These are phyloP conservation scores for Acrocephalus kingi DNA, from an alignment of 2,113 vertebrate species.

Conservation along the genomic window DNA sequence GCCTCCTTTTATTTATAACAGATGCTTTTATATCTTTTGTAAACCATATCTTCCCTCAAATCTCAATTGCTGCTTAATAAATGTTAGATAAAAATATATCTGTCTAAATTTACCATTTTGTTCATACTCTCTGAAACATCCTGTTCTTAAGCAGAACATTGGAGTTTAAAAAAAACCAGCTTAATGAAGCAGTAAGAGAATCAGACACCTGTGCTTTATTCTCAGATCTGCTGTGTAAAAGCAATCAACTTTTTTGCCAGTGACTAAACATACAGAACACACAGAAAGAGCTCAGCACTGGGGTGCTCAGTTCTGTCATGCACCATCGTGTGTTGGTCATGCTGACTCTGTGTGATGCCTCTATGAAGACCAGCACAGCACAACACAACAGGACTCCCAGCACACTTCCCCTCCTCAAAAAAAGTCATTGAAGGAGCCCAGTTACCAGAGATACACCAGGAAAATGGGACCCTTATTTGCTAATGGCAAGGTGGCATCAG, in stretches of 20 bases:
- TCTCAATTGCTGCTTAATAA: constrained; percentile 2
- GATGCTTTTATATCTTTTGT: background rate
- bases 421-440: fast-evolving
- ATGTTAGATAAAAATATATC: constrained; percentile 37
- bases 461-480: background rate
- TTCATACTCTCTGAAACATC: background rate
- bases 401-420: background rate
- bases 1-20: background rate
- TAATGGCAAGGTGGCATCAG: fast-evolving
- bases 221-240: background rate
- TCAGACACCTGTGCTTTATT: background rate
- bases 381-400: background rate
- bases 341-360: background rate
- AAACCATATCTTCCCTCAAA: background rate
- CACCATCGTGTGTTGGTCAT: fast-evolving
- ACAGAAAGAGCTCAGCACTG: background rate
- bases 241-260: background rate
- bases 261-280: background rate
- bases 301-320: background rate
- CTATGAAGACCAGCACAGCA: fast-evolving
- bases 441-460: background rate
- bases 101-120: constrained; percentile 6
- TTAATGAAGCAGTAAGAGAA: background rate
- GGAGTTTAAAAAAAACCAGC: background rate
- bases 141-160: background rate